Evolutionary conservation across 2,888 invertebrate genomes (phyloP), one percentile per base, ranked within the genome.

Genomic region (Patella caerulea): DNA sequence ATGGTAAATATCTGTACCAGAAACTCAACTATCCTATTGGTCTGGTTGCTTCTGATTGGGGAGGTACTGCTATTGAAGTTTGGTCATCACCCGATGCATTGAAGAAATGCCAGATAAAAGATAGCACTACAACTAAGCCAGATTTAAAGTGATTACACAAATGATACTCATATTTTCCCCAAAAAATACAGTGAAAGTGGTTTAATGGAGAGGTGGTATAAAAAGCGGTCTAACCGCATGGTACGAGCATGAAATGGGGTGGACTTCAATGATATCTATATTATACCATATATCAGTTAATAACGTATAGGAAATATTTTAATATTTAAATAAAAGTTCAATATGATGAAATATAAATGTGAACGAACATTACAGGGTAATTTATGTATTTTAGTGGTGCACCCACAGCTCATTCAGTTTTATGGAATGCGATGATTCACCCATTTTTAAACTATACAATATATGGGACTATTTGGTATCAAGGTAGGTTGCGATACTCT

Each of bases 391-490:
- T 45, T 7, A 45, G 45, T 45, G 65, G 12, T 14, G 72, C 55
- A n/a, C 65, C 69, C n/a, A 56, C 52, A 52, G 53, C 69, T 15
- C 52, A 34, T n/a, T 45, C 52, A n/a, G 70, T 74, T 12, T 77
- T 89, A 12, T 90, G 88, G 88, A 89, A 90, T 79, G 86, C 88
- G 3, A 89, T 90, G 90, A 84, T 90, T 29, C 83, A 87, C 74
- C 90, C 90, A 1, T 81, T 90, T 3, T 79, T 87, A 9, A 84
- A 86, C 45, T 79, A 87, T 78, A 85, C 88, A 9, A 83, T 89
- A 53, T 86, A 86, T 74, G 90, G 89, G 4, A 85, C 83, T 19
- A 83, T 89, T 11, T 90, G 88, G 88, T 89, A 90, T 73, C 89
- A 89, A 85, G 90, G 89, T 88, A 80, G 1, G 45, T 45, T 45